Conservation (phyloP, 2,113 vertebrate genomes). For the Tenebrosternarchus preto region DNA sequence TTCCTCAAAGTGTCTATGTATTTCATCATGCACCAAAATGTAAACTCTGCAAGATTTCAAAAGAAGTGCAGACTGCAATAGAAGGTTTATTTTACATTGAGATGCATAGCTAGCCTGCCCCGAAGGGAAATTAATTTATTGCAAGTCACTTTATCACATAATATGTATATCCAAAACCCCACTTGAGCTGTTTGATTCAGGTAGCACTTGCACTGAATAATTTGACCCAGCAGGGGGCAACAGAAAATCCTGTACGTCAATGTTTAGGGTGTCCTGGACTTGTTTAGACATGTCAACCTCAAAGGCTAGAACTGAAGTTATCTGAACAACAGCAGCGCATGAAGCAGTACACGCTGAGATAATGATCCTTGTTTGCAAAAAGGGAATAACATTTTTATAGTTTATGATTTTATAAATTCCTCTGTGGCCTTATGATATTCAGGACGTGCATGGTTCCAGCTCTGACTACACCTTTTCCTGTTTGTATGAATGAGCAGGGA, state of each 20-base stretch:
- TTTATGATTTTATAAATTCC: background rate
- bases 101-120: background rate
- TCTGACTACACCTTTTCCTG: constrained; percentile 17
- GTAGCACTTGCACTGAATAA: constrained; percentile 34
- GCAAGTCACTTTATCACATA: background rate
- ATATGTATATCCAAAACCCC: background rate
- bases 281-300: constrained; percentile 3
- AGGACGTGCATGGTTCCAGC: background rate
- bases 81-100: background rate
- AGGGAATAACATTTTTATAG: background rate
- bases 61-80: background rate
- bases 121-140: background rate
- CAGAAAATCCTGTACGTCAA: constrained; percentile 20
- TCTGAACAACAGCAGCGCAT: background rate
- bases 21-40: constrained; percentile 7
- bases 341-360: background rate
- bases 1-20: constrained; percentile 4
- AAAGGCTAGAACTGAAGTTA: constrained; percentile 14
- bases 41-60: background rate
- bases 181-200: background rate
- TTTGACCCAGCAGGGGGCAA: constrained; percentile 22
- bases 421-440: constrained; percentile 31
- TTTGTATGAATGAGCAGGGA: constrained; percentile 20
- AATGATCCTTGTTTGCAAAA: constrained; percentile 9
- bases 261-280: background rate